These are phyloP conservation scores for Brachyistius frenatus DNA, from an alignment of 2,113 vertebrate species.

Conservation along the genomic window DNA sequence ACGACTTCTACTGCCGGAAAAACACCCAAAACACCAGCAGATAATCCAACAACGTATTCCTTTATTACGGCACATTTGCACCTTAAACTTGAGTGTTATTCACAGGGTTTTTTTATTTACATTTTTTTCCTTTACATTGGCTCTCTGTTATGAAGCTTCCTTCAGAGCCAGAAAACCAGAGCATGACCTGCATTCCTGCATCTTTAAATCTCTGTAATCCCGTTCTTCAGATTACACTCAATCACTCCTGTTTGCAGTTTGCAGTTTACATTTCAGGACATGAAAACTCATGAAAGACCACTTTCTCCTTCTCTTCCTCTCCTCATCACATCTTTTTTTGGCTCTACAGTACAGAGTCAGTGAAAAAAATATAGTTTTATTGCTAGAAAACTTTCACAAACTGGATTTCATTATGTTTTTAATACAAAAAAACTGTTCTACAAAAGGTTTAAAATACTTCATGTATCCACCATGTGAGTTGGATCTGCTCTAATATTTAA, in stretches of 20 bases:
- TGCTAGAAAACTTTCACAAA: background rate
- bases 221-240: constrained; percentile 19
- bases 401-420: too few species aligned
- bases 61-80: too few species aligned
- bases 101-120: too few species aligned
- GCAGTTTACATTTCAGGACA: constrained; percentile 14
- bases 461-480: too few species aligned
- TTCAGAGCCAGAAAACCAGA: constrained; percentile 7
- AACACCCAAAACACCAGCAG: too few species aligned
- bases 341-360: background rate
- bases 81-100: too few species aligned
- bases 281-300: background rate
- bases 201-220: constrained; percentile 60
- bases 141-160: background rate
- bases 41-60: too few species aligned
- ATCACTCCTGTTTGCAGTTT: constrained; percentile 7
- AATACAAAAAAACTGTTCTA: too few species aligned
- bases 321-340: background rate
- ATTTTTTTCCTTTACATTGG: too few species aligned
- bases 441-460: too few species aligned
- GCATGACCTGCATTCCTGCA: constrained; percentile 33
- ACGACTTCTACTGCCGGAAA: too few species aligned
- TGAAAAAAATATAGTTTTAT: background rate
- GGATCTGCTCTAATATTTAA: too few species aligned
- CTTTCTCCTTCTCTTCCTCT: background rate